These are phyloP conservation scores for Chlorodrepanis virens DNA, from an alignment of 2,113 vertebrate species.

Conservation along the genomic window DNA sequence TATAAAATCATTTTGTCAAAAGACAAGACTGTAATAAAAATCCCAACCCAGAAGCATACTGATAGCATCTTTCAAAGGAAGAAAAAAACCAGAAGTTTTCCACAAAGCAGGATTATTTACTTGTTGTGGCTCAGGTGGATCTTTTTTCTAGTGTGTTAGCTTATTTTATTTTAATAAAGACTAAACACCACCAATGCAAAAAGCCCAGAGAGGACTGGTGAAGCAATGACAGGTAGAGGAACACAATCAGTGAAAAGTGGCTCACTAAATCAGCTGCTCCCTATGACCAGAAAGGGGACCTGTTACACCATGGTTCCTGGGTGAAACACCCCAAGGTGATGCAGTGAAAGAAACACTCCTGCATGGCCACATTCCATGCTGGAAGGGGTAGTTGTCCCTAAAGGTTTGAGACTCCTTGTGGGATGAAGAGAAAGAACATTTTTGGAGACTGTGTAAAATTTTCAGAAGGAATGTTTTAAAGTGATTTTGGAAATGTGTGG, in stretches of 20 bases:
- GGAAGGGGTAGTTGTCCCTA: not conserved
- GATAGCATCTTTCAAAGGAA: not conserved
- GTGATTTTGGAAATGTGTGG: not conserved
- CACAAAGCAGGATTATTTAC: not conserved
- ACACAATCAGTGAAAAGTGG: not conserved
- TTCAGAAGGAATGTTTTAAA: not conserved
- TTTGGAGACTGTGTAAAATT: not conserved
- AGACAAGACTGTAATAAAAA: not conserved
- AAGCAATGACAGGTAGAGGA: not conserved
- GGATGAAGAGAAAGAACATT: not conserved
- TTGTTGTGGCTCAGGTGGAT: not conserved
- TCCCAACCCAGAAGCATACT: not conserved
- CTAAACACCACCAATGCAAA: not conserved
- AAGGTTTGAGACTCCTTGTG: not conserved
- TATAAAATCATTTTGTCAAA: not conserved
- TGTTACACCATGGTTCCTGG: accelerated
- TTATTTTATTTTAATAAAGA: not conserved
- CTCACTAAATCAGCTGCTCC: not conserved
- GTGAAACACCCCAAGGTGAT: not conserved
- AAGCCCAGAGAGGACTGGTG: not conserved
- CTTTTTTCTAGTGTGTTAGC: not conserved
- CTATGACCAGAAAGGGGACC: not conserved
- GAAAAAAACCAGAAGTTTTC: not conserved
- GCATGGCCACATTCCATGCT: accelerated
- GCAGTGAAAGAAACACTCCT: not conserved